Conservation (phyloP, 2,113 vertebrate species). For the Oxyruncus cristatus region DNA sequence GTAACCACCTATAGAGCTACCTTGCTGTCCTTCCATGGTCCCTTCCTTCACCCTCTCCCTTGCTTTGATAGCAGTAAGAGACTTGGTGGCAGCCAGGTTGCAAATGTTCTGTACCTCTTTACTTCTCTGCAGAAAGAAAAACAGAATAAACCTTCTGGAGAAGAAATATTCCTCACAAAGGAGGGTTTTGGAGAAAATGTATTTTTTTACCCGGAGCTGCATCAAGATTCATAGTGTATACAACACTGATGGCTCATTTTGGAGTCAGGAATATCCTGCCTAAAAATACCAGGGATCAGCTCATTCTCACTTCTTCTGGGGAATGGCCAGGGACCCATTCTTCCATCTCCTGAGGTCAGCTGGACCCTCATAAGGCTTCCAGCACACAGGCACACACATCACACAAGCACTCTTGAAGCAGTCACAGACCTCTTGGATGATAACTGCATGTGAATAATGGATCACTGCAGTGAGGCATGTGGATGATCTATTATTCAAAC, state of each 20-base stretch:
- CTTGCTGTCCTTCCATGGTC: not conserved
- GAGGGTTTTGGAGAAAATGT: not conserved
- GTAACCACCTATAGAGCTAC: not conserved
- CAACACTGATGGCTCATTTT: accelerated
- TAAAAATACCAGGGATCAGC: not conserved
- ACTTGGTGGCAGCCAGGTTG: not conserved
- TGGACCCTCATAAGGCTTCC: not conserved
- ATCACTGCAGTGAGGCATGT: not conserved
- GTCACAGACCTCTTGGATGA: not conserved
- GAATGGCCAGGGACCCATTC: not conserved
- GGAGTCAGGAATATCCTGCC: not conserved
- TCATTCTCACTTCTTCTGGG: not conserved
- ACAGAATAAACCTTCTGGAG: not conserved
- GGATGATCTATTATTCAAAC: constrained; percentile 25
- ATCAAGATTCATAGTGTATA: not conserved
- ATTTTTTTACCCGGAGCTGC: not conserved
- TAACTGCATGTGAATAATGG: not conserved
- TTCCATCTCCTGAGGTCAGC: not conserved
- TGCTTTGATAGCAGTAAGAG: not conserved
- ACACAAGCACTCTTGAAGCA: not conserved
- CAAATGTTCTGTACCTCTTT: not conserved
- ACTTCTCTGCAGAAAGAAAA: not conserved
- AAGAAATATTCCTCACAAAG: not conserved
- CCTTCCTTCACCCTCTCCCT: not conserved
- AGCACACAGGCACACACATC: accelerated